These are phyloP conservation scores for Psittacula cyanocephala DNA, from an alignment of 2,113 vertebrate species.

Conservation along the genomic window DNA sequence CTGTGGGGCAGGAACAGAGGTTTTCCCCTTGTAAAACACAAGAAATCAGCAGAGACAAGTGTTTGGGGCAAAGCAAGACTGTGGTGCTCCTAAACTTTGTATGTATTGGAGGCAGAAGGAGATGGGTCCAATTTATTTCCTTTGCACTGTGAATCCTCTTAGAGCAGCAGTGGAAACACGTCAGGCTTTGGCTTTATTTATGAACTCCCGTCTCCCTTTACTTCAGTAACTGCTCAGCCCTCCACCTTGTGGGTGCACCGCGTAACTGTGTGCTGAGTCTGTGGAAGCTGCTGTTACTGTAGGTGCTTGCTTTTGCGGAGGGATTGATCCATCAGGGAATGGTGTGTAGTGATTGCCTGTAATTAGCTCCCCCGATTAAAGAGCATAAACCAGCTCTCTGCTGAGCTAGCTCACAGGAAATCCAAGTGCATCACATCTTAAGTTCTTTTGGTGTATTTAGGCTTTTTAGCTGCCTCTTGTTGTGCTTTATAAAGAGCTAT, in stretches of 20 bases:
- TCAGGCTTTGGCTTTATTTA: not conserved
- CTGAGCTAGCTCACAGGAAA: not conserved
- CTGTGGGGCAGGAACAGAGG: not conserved
- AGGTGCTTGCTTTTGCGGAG: not conserved
- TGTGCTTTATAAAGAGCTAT: not conserved
- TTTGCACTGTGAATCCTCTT: not conserved
- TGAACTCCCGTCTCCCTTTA: not conserved
- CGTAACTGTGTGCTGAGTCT: fast-evolving
- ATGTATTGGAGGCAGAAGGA: not conserved
- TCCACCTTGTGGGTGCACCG: not conserved
- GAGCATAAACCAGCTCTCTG: not conserved
- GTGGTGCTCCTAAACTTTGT: not conserved
- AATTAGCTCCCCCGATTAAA: not conserved
- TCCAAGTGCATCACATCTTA: fast-evolving
- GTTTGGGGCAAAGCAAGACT: not conserved
- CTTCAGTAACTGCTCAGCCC: not conserved
- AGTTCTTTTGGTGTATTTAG: not conserved
- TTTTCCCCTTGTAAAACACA: not conserved
- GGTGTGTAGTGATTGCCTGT: fast-evolving
- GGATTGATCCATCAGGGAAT: not conserved
- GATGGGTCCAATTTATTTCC: not conserved
- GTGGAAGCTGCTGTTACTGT: not conserved
- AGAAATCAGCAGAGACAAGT: not conserved
- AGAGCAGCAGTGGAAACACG: not conserved
- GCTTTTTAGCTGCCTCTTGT: not conserved